Evolutionary conservation across 2,113 vertebrate genomes (phyloP).

Genomic region (Malurus melanocephalus): DNA sequence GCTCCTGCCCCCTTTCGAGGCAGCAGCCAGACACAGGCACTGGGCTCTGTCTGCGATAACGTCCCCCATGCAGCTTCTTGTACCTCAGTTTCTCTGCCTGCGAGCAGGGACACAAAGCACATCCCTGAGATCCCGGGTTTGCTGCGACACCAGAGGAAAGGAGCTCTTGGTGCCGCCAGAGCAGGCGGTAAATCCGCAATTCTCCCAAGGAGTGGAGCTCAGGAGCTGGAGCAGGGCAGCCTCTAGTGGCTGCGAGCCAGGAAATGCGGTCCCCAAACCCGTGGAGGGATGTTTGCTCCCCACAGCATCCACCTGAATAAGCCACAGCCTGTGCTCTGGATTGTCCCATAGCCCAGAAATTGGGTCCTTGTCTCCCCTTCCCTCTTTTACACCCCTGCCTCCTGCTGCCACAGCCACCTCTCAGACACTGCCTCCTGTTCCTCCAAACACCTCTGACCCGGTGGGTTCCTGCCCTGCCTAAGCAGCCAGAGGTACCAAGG

Average conservation of each 20-base stretch:
- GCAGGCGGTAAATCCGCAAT: not conserved
- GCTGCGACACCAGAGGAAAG: not conserved
- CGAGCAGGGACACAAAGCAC: not conserved
- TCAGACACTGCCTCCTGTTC: fast-evolving
- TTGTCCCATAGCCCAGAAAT: not conserved
- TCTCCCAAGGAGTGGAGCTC: not conserved
- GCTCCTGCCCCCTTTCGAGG: fast-evolving
- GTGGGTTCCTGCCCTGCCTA: not conserved
- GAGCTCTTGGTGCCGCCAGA: not conserved
- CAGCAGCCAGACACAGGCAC: not conserved
- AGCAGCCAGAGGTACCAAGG: not conserved
- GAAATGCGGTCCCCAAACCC: not conserved
- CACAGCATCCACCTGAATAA: not conserved
- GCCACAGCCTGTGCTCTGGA: not conserved
- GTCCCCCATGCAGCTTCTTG: fast-evolving
- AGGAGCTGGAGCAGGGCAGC: constrained; percentile 50
- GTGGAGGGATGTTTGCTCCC: not conserved
- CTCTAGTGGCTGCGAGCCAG: constrained; percentile 49
- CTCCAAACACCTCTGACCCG: not conserved
- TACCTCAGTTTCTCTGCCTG: not conserved
- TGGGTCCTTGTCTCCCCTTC: not conserved
- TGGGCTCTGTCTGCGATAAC: not conserved
- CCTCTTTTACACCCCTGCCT: not conserved
- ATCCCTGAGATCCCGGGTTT: not conserved
- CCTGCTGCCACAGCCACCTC: not conserved